Conservation (phyloP, 2,797 vertebrate species). For the Basileuterus tristriatus region DNA sequence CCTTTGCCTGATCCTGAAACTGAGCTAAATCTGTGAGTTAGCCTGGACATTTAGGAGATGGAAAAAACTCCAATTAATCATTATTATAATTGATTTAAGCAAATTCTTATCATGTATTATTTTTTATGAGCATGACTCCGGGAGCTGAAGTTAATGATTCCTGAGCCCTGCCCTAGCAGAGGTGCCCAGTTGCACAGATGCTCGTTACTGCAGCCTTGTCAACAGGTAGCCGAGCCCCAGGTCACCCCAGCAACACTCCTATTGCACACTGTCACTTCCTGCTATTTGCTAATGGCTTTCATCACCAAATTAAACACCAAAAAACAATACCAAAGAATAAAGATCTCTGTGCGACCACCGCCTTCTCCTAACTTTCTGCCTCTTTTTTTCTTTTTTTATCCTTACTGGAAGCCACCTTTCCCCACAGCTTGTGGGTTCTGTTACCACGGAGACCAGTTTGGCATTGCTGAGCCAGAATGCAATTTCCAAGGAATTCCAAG, state of each 20-base stretch:
- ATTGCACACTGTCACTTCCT: background rate
- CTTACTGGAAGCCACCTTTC: background rate
- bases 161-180: background rate
- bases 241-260: background rate
- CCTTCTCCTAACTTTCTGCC: background rate
- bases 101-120: fast-evolving
- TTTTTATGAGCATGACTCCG: background rate
- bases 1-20: background rate
- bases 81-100: background rate
- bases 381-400: fast-evolving
- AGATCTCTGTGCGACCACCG: fast-evolving
- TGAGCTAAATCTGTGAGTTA: background rate
- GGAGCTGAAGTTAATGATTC: background rate
- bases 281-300: background rate
- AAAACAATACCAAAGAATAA: background rate
- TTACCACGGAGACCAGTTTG: background rate
- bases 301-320: background rate
- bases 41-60: fast-evolving
- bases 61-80: fast-evolving
- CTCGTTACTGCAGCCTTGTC: background rate
- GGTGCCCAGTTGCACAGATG: background rate
- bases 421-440: fast-evolving
- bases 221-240: background rate
- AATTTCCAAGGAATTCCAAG: background rate
- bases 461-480: background rate